Base-by-base conservation (phyloP, 1,140 invertebrate species). In the Drosophila kanapiae region DNA sequence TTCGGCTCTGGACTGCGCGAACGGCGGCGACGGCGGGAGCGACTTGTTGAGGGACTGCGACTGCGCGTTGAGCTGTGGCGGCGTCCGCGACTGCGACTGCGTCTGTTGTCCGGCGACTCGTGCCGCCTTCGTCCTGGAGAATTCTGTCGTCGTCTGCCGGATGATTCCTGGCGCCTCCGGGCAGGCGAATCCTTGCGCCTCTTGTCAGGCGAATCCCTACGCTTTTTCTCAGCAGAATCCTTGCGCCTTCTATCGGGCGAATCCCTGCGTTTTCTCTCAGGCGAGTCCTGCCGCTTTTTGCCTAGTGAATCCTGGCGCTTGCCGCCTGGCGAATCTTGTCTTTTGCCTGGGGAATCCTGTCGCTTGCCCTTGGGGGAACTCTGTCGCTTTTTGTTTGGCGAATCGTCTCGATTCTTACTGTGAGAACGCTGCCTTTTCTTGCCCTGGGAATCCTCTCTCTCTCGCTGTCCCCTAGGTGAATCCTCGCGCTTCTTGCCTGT, bases 61-160 rank as follows among this genome's bases (percentile, higher is more conserved):
- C 84, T 87, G 13, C 80, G 70, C 7, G 82, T 82, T 2, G 64
- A 54, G 54, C 79, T 87, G 43, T 79, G 83, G 4, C 83, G 57
- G 10, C 87, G 81, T 29, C 70, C 81, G n/a, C 71, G 81, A 13
- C 72, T 84, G 6, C 70, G 91, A 60, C 78, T 78, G 56, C 88
- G 81, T 23, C 65, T n/a, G 18, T 80, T 59, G 14, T 51, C 38
- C 6, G 68, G 43, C 0, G 68, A 71, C 0, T 71, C 68, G 10
- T 54, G 49, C 0, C 72, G 72, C 33, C 70, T 75, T 23, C 75
- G 62, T 2, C 80, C 78, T 5, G 78, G 27, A 2, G 82, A 68
- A 1, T 45, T 68, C n/a, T 80, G 72, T 8, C 82, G 78, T 29
- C 54, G 58, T 3, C 82, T 53, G 33, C 56, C 51, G 5, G 59